Percentiles rank a stretch among this genome's conserved stretches.
phyloP scores from a whole-genome alignment of 2,113 vertebrate genomes.

The Reinhardtius hippoglossoides region DNA sequence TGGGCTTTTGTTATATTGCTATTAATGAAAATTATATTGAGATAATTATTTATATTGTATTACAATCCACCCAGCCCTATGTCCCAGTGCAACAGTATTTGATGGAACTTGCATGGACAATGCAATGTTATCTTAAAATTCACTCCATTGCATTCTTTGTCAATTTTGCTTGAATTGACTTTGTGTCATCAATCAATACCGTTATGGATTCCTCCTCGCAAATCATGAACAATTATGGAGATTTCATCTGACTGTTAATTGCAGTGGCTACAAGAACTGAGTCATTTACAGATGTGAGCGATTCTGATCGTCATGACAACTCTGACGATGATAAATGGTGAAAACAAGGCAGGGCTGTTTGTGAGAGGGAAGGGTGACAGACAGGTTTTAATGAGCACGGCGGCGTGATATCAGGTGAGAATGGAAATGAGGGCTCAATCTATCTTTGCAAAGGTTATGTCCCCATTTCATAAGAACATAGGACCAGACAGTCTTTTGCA shows the following conservation, averaged over 20 bases:
- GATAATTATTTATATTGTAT: too few species aligned
- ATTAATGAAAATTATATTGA: too few species aligned
- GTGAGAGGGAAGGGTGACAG: conserved; percentile 68
- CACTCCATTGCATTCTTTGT: background rate
- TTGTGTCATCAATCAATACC: conserved; percentile 32
- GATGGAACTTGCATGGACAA: too few species aligned
- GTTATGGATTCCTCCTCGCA: conserved; percentile 27
- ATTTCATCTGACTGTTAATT: conserved; percentile 52
- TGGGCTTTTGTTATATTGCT: too few species aligned
- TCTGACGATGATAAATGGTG: conserved; percentile 81
- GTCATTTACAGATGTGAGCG: conserved; percentile 54
- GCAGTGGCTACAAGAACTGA: conserved; percentile 27
- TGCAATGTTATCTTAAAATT: too few species aligned
- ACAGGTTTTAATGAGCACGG: conserved; percentile 82
- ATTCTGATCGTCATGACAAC: conserved; percentile 70
- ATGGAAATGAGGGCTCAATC: conserved; percentile 79
- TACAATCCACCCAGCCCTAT: too few species aligned
- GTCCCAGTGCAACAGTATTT: too few species aligned
- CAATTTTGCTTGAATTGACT: background rate
- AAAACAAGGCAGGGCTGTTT: conserved; percentile 65
- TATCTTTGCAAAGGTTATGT: conserved; percentile 78
- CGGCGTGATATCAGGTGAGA: conserved; percentile 77
- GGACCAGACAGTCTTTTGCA: conserved; percentile 57
- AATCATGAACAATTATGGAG: conserved; percentile 31
- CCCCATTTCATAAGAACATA: conserved; percentile 76